A percentile compares a stretch with the other conserved stretches of the same genome.
Evolutionary conservation across 2,888 invertebrate genomes (phyloP).

Genomic region (Endomychus coccineus): DNA sequence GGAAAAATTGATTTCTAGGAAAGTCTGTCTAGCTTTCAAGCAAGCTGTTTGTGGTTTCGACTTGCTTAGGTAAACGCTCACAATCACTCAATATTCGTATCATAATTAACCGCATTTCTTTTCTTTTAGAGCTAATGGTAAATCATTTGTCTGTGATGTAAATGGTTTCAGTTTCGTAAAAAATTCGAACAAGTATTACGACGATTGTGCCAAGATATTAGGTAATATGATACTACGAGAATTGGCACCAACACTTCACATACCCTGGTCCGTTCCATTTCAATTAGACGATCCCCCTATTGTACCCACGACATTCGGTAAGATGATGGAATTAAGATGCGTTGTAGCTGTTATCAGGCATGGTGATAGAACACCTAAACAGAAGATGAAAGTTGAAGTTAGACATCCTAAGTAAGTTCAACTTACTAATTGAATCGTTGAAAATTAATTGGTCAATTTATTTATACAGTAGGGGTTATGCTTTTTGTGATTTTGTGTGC

Average conservation of each 20-base stretch:
- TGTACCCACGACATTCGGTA: slow-evolving; percentile 97
- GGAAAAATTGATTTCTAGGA: slow-evolving; percentile 95
- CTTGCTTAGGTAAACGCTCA: slow-evolving; percentile 62
- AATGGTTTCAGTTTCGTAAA: slow-evolving; percentile 99
- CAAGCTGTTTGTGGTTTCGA: slow-evolving; percentile 99
- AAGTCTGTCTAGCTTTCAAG: slow-evolving; percentile 92
- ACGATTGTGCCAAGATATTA: slow-evolving; percentile 97
- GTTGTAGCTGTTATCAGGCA: slow-evolving; percentile 97
- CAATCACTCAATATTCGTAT: background rate
- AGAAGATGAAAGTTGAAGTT: slow-evolving; percentile 99
- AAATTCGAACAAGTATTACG: slow-evolving; percentile 99
- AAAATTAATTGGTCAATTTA: too few species aligned
- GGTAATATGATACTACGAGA: slow-evolving; percentile 96
- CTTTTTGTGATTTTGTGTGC: too few species aligned
- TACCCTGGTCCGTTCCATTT: slow-evolving; percentile 96
- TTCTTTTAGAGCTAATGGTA: slow-evolving; percentile 81
- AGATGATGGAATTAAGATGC: slow-evolving; percentile 89
- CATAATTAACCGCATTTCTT: background rate
- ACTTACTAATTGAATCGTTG: too few species aligned
- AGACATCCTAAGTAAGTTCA: slow-evolving; percentile 84
- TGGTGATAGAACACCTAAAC: slow-evolving; percentile 98
- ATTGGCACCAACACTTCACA: slow-evolving; percentile 89
- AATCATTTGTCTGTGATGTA: slow-evolving; percentile 98
- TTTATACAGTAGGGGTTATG: too few species aligned
- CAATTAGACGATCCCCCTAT: slow-evolving; percentile 98